Percentiles rank a stretch among this genome's conserved stretches.
Conservation (phyloP, 2,113 vertebrate species). For the Mus pahari region DNA sequence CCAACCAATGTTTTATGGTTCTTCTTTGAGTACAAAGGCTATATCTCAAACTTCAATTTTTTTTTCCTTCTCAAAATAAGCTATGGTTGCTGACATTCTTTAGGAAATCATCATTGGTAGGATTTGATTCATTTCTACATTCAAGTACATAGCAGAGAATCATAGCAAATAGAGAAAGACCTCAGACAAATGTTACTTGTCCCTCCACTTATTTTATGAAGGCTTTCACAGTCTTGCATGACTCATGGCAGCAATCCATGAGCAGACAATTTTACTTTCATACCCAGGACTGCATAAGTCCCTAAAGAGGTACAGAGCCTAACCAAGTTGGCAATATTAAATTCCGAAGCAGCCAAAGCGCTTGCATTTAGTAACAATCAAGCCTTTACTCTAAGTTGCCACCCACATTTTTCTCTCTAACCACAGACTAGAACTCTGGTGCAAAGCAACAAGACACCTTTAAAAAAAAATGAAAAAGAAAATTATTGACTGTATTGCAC, state of each 20-base stretch:
- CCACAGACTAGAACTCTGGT: constrained; percentile 51
- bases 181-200: constrained; percentile 69
- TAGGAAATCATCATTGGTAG: background rate
- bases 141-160: background rate
- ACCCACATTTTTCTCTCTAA: constrained; percentile 59
- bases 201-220: background rate
- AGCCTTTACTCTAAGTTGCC: constrained; percentile 24
- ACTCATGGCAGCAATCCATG: constrained; percentile 27
- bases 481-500: background rate
- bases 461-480: constrained; percentile 27
- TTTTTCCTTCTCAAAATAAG: background rate
- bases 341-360: background rate
- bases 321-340: rapidly evolving
- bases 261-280: constrained; percentile 57
- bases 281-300: constrained; percentile 47
- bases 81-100: background rate
- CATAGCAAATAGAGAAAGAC: constrained; percentile 7
- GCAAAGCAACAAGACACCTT: constrained; percentile 41
- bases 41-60: background rate
- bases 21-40: rapidly evolving
- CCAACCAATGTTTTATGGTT: background rate
- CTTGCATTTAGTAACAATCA: background rate
- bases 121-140: background rate
- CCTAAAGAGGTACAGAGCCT: constrained; percentile 23
- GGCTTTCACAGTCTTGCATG: background rate